These are phyloP conservation scores for Rallus crepitans DNA, from an alignment of 2,797 vertebrate genomes.

Conservation along the genomic window DNA sequence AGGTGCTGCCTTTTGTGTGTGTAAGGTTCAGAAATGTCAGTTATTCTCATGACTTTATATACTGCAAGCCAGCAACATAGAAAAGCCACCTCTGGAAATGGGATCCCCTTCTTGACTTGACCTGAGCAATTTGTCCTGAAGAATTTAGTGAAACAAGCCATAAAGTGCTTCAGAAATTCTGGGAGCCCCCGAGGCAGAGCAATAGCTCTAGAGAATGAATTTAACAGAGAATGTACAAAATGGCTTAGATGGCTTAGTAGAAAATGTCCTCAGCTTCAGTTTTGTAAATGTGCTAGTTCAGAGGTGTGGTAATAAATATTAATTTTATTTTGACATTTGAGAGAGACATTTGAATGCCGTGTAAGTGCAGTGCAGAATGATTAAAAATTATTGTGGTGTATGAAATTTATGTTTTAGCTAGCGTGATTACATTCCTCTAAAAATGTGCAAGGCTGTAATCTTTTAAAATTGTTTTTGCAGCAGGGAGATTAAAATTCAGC, in stretches of 20 bases:
- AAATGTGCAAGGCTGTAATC: constrained; percentile 77
- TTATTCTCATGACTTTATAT: constrained; percentile 4
- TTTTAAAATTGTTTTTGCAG: constrained; percentile 78
- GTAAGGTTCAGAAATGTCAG: neutral
- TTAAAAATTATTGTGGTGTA: constrained; percentile 80
- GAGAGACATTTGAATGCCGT: constrained; percentile 75
- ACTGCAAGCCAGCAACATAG: neutral
- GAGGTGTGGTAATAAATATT: constrained; percentile 79
- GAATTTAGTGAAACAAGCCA: neutral
- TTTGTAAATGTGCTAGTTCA: constrained; percentile 70
- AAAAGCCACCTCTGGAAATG: neutral
- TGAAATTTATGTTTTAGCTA: constrained; percentile 80
- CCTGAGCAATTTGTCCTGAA: neutral
- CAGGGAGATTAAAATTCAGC: constrained; percentile 77
- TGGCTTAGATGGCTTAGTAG: constrained; percentile 9
- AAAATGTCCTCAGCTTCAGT: constrained; percentile 58
- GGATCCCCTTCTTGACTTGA: neutral
- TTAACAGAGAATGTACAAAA: constrained; percentile 29
- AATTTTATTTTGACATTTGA: constrained; percentile 82
- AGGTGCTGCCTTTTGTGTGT: neutral
- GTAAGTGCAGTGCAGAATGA: constrained; percentile 72
- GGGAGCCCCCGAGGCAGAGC: constrained; percentile 17
- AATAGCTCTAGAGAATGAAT: constrained; percentile 54
- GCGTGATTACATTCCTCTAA: constrained; percentile 76
- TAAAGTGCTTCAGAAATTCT: constrained; percentile 19